A percentile compares a stretch with the other conserved stretches of the same genome.
Evolutionary conservation across 2,888 invertebrate genomes (phyloP).

Genomic region (Nephrotoma guestfalica): DNA sequence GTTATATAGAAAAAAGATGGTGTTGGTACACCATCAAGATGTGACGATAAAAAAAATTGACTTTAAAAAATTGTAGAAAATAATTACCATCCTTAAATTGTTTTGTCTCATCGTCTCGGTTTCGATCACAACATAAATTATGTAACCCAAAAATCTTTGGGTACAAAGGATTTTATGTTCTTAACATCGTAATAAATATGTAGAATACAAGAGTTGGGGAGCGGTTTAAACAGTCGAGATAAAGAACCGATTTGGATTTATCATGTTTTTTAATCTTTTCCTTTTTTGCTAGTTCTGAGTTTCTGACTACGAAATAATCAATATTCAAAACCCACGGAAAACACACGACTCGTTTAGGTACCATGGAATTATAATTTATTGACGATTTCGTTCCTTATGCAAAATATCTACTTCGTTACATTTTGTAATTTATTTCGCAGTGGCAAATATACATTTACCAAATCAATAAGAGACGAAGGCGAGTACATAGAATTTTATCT

Average conservation of each 20-base stretch:
- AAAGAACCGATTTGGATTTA: not conserved
- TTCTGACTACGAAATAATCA: too few species aligned
- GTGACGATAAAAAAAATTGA: not conserved
- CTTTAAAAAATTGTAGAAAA: not conserved
- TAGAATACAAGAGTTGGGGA: not conserved
- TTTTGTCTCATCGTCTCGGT: not conserved
- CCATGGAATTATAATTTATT: too few species aligned
- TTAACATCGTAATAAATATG: not conserved
- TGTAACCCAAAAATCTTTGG: not conserved
- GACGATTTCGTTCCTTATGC: too few species aligned
- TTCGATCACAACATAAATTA: not conserved
- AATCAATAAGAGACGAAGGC: too few species aligned
- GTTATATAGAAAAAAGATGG: not conserved
- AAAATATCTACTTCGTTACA: too few species aligned
- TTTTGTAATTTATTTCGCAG: too few species aligned
- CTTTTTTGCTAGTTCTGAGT: too few species aligned
- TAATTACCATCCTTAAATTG: not conserved
- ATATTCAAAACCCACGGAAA: too few species aligned
- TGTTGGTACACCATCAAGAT: not conserved
- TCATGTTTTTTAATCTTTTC: not conserved
- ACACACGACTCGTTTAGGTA: too few species aligned
- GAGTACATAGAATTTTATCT: too few species aligned
- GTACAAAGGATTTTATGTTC: not conserved
- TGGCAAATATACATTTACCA: too few species aligned
- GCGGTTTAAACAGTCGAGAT: not conserved